Conservation (phyloP, 2,888 invertebrate species). For the Xanthorhoe spadicearia region DNA sequence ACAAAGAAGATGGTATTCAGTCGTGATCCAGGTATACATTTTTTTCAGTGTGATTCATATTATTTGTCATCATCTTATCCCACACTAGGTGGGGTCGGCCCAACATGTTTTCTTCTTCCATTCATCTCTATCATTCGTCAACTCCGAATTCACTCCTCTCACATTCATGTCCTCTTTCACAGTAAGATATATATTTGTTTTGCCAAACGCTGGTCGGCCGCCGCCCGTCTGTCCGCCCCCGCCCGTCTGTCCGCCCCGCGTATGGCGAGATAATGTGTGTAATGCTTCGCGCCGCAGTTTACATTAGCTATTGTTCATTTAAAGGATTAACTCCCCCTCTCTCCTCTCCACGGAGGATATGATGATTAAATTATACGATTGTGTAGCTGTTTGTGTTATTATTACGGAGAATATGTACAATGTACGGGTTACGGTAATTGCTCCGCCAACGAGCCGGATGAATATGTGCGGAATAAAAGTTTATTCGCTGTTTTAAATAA, state of each 20-base stretch:
- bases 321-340: conserved; percentile 39
- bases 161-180: too few relatives aligned
- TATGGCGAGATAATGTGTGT: conserved; percentile 37
- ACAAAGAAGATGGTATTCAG: too few relatives aligned
- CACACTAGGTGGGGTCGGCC: too few relatives aligned
- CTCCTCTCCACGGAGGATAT: conserved; percentile 22
- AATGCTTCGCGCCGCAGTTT: conserved; percentile 37
- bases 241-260: conserved; percentile 18
- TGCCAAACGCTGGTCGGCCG: too few relatives aligned
- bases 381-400: conserved; percentile 35
- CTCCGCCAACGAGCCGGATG: conserved; percentile 22
- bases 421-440: conserved; percentile 30
- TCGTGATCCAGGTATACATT: too few relatives aligned
- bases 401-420: conserved; percentile 25
- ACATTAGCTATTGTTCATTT: conserved; percentile 46
- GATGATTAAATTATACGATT: conserved; percentile 41
- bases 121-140: too few relatives aligned
- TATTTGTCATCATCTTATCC: too few relatives aligned
- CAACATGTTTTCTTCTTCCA: too few relatives aligned
- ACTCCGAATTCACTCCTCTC: too few relatives aligned
- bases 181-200: too few relatives aligned
- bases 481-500: conserved; percentile 25
- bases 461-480: conserved; percentile 29
- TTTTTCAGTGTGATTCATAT: too few relatives aligned
- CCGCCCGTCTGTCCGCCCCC: too few relatives aligned